A percentile compares a stretch with the other conserved stretches of the same genome.
phyloP scores from a whole-genome alignment of 2,888 invertebrate species.

The Cyrtodaria siliqua region DNA sequence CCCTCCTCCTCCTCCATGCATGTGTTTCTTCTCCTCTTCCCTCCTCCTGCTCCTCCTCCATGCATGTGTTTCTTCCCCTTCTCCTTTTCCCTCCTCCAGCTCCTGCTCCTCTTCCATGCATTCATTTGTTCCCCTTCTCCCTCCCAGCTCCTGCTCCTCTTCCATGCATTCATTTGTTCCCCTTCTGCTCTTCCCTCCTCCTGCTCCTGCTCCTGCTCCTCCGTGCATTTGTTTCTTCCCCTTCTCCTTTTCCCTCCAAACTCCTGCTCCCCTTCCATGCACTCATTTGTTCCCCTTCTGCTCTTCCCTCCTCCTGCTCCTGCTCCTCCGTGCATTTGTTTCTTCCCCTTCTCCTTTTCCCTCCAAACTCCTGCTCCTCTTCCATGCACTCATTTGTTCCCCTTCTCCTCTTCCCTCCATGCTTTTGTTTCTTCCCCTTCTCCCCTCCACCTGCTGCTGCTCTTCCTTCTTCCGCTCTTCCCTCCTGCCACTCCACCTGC shows the following conservation, averaged over 20 bases:
- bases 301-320: neutral
- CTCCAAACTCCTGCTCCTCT: neutral
- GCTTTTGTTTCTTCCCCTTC: neutral
- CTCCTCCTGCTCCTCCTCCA: neutral
- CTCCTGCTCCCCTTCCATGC: slow-evolving; percentile 3
- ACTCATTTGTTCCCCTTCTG: slow-evolving; percentile 12
- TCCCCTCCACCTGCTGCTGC: slow-evolving; percentile 1
- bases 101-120: neutral
- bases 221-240: too few relatives aligned
- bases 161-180: slow-evolving; percentile 2
- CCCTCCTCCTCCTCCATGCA: neutral
- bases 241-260: slow-evolving; percentile 7
- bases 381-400: slow-evolving; percentile 8
- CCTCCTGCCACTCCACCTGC: slow-evolving; percentile 7
- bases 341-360: slow-evolving; percentile 10
- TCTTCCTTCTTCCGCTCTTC: slow-evolving; percentile 6
- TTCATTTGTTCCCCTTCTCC: neutral
- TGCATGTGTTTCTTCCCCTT: neutral
- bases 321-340: slow-evolving; percentile 3
- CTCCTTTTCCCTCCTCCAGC: neutral
- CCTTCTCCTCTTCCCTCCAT: slow-evolving; percentile 5
- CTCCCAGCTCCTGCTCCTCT: slow-evolving; percentile 11
- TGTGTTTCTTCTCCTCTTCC: neutral
- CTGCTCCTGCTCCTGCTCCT: neutral
- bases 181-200: slow-evolving; percentile 3